Base-by-base conservation (phyloP, 1,140 invertebrate species). In the Ceratosolen fusciceps region DNA sequence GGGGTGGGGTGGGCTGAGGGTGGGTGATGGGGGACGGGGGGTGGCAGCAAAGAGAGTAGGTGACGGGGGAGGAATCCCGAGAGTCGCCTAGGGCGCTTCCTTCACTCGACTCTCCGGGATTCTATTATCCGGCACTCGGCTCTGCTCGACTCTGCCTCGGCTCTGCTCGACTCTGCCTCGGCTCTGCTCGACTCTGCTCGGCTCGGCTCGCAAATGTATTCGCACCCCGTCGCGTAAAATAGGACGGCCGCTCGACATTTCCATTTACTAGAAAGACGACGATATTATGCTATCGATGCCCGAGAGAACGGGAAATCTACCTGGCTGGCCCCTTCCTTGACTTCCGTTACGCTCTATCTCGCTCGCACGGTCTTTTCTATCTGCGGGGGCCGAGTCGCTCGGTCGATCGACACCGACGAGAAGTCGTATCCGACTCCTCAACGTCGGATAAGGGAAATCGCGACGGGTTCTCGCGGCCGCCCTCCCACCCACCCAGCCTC, bases 231-330 rank as follows among this genome's bases (percentile, higher is more conserved):
- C 56, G 74, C 67, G 79, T 54, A 80, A 80, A 80, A 76, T 72
- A 79, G 73, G 73, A 79, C 80, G 74, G 80, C 80, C 79, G 77
- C 81, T 83, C 78, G 82, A 84, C 80, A 84, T 83, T 80, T 81
- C 83, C 83, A 84, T 84, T 84, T 84, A 84, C 83, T 80, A 79
- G 72, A 80, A 81, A 80, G 80, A 83, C 81, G 83, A 80, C 77
- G 80, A 82, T 83, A 83, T 83, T 83, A 84, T 83, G 82, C 83
- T 83, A 83, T 83, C 82, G 82, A 82, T 82, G 81, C 47, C 75
- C 56, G 49, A 71, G 14, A 24, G 19, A 65, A 16, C 10, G 37
- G 65, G 70, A 82, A 54, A 74, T 74, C 68, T 74, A 80, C 62
- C 49, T 77, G 62, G 49, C 49, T 77, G 62, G 49, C 52, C 21